phyloP scores from a whole-genome alignment of 2,888 invertebrate species.

The Hirtodrosophila cameraria region DNA sequence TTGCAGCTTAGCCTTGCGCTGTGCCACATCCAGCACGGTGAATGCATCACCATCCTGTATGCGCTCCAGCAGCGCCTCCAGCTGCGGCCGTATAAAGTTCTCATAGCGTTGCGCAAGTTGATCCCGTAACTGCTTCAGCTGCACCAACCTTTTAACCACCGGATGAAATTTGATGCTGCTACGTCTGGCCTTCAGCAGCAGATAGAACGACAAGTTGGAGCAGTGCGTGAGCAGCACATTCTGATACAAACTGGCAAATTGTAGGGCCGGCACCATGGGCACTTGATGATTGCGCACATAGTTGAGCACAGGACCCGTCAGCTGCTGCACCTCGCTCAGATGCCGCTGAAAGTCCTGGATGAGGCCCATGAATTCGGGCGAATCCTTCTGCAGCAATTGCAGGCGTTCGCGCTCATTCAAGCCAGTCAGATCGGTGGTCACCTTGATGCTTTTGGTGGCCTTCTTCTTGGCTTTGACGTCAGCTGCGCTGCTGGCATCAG shows the following conservation, averaged over 20 bases:
- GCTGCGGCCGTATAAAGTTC: conserved; percentile 88
- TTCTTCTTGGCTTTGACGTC: background rate
- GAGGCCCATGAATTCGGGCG: conserved; percentile 93
- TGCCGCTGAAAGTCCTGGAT: conserved; percentile 91
- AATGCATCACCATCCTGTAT: conserved; percentile 84
- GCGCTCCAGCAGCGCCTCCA: conserved; percentile 87
- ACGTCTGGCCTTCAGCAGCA: conserved; percentile 92
- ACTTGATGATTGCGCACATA: conserved; percentile 87
- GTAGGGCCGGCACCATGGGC: conserved; percentile 88
- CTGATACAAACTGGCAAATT: conserved; percentile 89
- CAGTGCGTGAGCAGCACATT: conserved; percentile 91
- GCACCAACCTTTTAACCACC: conserved; percentile 92
- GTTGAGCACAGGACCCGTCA: conserved; percentile 88
- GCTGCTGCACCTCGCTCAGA: conserved; percentile 87
- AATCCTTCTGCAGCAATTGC: conserved; percentile 91
- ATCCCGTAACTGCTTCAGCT: conserved; percentile 90
- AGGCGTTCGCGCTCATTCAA: conserved; percentile 91
- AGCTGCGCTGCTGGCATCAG: background rate
- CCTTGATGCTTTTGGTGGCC: conserved; percentile 77
- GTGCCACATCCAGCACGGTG: conserved; percentile 60
- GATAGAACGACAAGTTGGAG: conserved; percentile 93
- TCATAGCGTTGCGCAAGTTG: conserved; percentile 90
- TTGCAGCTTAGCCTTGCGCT: conserved; percentile 58
- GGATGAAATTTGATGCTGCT: conserved; percentile 92
- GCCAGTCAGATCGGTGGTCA: conserved; percentile 91